Evolutionary conservation across 2,888 invertebrate species (phyloP).

Genomic region (Dasysyrphus tricinctus): DNA sequence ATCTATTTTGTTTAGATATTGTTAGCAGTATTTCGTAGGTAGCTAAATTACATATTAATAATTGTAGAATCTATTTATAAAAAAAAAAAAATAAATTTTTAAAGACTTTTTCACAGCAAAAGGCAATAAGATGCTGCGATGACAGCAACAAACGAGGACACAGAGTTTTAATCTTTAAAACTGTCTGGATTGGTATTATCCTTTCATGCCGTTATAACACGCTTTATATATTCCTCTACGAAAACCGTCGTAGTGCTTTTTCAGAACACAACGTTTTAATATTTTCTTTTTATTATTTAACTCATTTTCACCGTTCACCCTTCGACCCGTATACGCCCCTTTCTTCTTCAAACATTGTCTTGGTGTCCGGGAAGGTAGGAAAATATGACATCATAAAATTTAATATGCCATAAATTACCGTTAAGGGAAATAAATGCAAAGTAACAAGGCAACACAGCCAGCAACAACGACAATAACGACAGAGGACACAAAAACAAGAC

Average conservation of each 20-base stretch:
- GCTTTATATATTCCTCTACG: constrained; percentile 39
- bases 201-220: constrained; percentile 66
- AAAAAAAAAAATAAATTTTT: constrained; percentile 69
- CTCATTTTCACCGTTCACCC: constrained; percentile 36
- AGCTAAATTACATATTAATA: constrained; percentile 32
- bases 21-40: neutral
- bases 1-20: too few species aligned
- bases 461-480: constrained; percentile 51
- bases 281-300: constrained; percentile 44
- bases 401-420: constrained; percentile 81
- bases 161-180: constrained; percentile 66
- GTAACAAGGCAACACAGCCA: constrained; percentile 43
- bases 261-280: constrained; percentile 12
- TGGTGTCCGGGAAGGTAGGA: constrained; percentile 62
- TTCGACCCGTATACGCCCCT: neutral
- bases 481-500: constrained; percentile 53
- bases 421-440: constrained; percentile 72
- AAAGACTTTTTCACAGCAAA: constrained; percentile 38
- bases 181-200: constrained; percentile 62
- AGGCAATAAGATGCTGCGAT: constrained; percentile 55
- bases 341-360: constrained; percentile 25
- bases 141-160: constrained; percentile 64
- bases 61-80: constrained; percentile 27
- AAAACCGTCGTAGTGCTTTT: constrained; percentile 6
- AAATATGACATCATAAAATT: constrained; percentile 80